Conservation (phyloP, 2,113 vertebrate species). For the Siniperca chuatsi region DNA sequence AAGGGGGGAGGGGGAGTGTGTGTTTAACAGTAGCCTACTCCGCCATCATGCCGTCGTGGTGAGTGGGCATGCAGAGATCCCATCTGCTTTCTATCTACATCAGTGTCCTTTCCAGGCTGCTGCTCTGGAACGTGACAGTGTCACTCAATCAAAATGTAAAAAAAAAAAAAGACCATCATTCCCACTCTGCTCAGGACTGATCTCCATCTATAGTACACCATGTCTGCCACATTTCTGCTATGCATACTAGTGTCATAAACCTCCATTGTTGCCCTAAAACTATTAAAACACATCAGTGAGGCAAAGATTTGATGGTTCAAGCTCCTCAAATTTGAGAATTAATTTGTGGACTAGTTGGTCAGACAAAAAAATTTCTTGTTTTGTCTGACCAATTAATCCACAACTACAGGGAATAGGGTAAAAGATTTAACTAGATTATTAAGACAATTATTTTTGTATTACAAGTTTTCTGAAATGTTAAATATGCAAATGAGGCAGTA, state of each 20-base stretch:
- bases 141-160: conserved; percentile 51
- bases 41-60: conserved; percentile 40
- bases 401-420: too few species aligned
- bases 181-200: conserved; percentile 16
- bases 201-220: conserved; percentile 4
- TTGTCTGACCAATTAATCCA: too few species aligned
- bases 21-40: conserved; percentile 23
- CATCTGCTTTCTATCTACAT: conserved; percentile 75
- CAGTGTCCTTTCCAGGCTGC: conserved; percentile 59
- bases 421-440: too few species aligned
- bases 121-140: conserved; percentile 53
- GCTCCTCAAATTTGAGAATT: neutral
- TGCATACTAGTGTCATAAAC: neutral
- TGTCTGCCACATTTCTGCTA: conserved; percentile 1
- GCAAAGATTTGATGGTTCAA: neutral
- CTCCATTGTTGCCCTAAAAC: neutral
- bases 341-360: neutral
- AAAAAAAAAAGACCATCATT: conserved; percentile 20
- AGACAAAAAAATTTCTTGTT: neutral
- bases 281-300: neutral
- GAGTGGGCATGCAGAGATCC: conserved; percentile 62
- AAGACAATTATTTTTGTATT: too few species aligned
- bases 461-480: too few species aligned
- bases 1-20: neutral
- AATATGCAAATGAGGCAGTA: too few species aligned